Base-by-base conservation (phyloP, 2,888 invertebrate species). In the Boloria selene region DNA sequence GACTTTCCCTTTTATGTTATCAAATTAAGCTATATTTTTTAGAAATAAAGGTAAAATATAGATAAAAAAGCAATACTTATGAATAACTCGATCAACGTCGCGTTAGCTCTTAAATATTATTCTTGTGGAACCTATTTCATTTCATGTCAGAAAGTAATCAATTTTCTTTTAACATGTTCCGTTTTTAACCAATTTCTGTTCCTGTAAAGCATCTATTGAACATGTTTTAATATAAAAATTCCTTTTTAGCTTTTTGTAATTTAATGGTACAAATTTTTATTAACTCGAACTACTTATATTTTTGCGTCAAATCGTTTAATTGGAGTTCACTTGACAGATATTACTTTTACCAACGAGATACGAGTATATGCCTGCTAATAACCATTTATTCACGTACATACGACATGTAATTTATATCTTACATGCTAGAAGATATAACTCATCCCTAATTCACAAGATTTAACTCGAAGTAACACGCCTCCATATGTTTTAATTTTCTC, bases 401-500 rank as follows among this genome's bases (percentile, higher is more conserved):
- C 38, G 16, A 42, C 6, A 42, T 6, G 6, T 26, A 52, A 4
- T 26, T 0, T 26, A 5, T 52, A 14, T 13, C 42, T 42, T n/a
- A 38, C 38, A 18, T 10, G 7, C 17, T 7, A 26, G n/a, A 4
- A 55, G 44, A 16, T 45, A 16, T 45, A 56, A 45, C 14, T 44
- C n/a, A 22, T 10, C 45, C 59, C 31, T 59, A 47, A 53, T 49
- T 18, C 51, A 22, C 18, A 49, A 45, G 38, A 49, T 56, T 51
- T 54, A 56, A 56, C 50, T 53, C 52, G 58, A 49, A 58, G 17
- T 51, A 62, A 51, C 45, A 55, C 45, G 38, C 49, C 31, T 58
- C 68, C 68, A 68, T 65, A 65, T 65, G 65, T 68, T 65, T 68
- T 62, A 65, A 68, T 68, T 65, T 62, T 59, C 59, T 59, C 59